phyloP scores from a whole-genome alignment of 1,140 invertebrate genomes.

The Metaphire vulgaris region DNA sequence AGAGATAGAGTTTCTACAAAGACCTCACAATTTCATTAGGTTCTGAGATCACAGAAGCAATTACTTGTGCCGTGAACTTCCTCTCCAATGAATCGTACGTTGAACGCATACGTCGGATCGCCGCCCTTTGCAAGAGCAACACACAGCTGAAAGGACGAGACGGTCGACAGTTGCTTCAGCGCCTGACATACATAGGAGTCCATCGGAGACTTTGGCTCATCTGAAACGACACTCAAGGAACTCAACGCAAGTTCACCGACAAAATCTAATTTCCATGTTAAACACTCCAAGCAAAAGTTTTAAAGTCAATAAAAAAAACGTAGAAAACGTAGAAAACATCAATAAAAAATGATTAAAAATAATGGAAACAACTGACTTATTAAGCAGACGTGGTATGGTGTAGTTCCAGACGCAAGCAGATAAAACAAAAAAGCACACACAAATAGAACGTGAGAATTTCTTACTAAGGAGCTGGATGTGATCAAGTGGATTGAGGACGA shows the following conservation, averaged over 20 bases:
- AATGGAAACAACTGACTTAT: no score
- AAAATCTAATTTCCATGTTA: neutral
- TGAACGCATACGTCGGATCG: constrained; percentile 52
- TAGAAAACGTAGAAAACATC: no score
- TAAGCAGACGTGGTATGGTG: no score
- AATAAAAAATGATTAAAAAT: no score
- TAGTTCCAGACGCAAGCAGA: no score
- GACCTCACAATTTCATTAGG: no score
- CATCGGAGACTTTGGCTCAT: constrained; percentile 14
- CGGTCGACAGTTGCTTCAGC: constrained; percentile 42
- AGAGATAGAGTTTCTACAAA: no score
- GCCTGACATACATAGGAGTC: constrained; percentile 44
- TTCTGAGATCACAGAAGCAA: no score
- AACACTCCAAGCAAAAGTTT: no score
- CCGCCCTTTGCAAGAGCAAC: constrained; percentile 49
- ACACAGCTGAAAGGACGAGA: constrained; percentile 50
- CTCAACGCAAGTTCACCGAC: neutral
- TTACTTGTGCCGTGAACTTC: constrained; percentile 53
- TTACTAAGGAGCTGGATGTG: constrained; percentile 14
- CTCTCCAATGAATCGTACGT: constrained; percentile 50
- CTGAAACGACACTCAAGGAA: constrained; percentile 11
- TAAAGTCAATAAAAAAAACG: no score
- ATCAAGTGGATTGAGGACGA: constrained; percentile 48
- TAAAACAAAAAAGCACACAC: no score
- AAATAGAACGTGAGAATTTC: no score